These are phyloP conservation scores for Coccyzus lansbergi DNA, from an alignment of 2,797 vertebrate species.

Conservation along the genomic window DNA sequence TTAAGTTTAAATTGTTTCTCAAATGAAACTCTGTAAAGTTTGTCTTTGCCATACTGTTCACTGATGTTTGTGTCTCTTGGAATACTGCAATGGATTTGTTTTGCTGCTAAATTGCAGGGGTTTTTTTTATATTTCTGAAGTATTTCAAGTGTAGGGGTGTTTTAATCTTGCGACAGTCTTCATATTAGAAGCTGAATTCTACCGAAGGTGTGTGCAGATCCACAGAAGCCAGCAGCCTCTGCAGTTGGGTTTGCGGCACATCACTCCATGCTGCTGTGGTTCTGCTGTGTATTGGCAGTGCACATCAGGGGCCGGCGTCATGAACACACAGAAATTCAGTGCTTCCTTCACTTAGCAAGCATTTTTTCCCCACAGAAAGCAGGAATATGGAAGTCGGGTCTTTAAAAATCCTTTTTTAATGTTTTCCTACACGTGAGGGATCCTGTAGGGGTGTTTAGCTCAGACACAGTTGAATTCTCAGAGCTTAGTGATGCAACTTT, in stretches of 20 bases:
- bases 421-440: background rate
- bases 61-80: background rate
- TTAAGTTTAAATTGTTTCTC: constrained; percentile 1
- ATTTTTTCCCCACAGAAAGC: background rate
- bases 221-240: background rate
- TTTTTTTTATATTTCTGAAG: background rate
- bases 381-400: background rate
- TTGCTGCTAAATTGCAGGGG: background rate
- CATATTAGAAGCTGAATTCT: background rate
- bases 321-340: background rate
- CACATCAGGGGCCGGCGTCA: background rate
- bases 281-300: background rate
- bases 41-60: background rate
- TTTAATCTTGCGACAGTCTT: background rate
- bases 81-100: background rate
- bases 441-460: background rate
- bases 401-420: background rate
- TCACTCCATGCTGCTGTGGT: background rate
- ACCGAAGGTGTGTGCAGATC: background rate
- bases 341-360: background rate
- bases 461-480: background rate
- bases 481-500: background rate
- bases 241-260: fast-evolving
- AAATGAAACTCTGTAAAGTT: background rate
- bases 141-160: background rate